These are phyloP conservation scores for Lethenteron reissneri DNA, from an alignment of 2,113 vertebrate species.

Conservation along the genomic window DNA sequence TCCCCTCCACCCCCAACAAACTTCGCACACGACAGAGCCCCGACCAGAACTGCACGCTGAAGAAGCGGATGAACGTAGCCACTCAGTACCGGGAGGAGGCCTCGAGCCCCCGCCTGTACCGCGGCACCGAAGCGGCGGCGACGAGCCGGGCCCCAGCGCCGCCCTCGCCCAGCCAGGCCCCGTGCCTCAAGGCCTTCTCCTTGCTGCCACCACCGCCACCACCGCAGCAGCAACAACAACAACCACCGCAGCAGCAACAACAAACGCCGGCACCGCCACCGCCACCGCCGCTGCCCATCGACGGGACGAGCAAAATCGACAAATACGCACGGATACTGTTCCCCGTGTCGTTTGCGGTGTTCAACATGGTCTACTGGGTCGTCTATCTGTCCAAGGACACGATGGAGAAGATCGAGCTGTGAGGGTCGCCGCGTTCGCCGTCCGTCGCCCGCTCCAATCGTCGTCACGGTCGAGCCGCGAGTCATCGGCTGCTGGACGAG, in stretches of 20 bases:
- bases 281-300: slow-evolving; percentile 23
- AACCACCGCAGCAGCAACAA: no score
- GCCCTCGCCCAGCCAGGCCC: slow-evolving; percentile 23
- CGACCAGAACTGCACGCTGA: slow-evolving; percentile 46
- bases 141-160: background rate
- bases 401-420: slow-evolving; percentile 38
- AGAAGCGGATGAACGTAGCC: slow-evolving; percentile 47
- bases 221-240: slow-evolving; percentile 15
- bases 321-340: slow-evolving; percentile 86
- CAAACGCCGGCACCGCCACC: slow-evolving; percentile 22
- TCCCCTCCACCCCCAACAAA: no score
- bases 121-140: background rate
- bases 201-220: slow-evolving; percentile 11
- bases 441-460: no score
- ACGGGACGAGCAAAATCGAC: slow-evolving; percentile 75
- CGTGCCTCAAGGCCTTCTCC: slow-evolving; percentile 24
- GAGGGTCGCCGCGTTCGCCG: no score
- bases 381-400: slow-evolving; percentile 90
- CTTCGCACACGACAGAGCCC: slow-evolving; percentile 19
- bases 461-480: no score
- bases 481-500: no score
- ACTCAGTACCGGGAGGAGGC: slow-evolving; percentile 26
- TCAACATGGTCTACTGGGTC: slow-evolving; percentile 87
- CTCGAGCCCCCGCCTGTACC: background rate
- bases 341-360: slow-evolving; percentile 72